Base-by-base conservation (phyloP, 2,797 vertebrate species). In the Crocodylus rhombifer region DNA sequence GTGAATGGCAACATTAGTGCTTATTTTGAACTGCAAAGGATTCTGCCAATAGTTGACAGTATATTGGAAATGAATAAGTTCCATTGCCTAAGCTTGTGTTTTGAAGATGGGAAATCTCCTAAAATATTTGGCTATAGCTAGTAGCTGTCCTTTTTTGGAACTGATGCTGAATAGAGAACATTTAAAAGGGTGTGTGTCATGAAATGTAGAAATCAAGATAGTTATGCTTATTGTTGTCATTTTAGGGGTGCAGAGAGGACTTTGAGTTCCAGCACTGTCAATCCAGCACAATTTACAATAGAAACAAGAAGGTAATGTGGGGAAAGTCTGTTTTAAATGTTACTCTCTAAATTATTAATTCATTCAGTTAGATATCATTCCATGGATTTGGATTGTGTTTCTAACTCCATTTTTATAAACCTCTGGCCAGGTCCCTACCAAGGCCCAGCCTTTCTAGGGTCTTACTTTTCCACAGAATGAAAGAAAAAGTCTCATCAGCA, bases 71-170 rank as follows among this genome's bases (percentile, higher is more conserved):
- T 79, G 1, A 89, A 77, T 91, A 16, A 15, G n/a, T 84, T 87
- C 82, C 86, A 73, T 90, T 82, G 74, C 76, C 36, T n/a, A 87
- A 86, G 83, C 88, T 93, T 88, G 65, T 36, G 8, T 91, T 93
- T 88, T 89, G 75, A 84, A 88, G 82, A 84, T 9, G 81, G 51
- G 86, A 91, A 94, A 7, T 60, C 55, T 88, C 77, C 67, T 4
- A 60, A 86, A 82, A 87, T 42, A 91, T 95, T 82, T 91, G 86
- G 89, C 95, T 92, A 64, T 62, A 87, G 74, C 93, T 93, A 96
- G 42, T 75, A 82, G 5, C 42, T 95, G n/a, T 94, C 76, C 71
- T 86, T 92, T 42, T 92, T 77, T 93, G 85, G 89, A 95, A 91
- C 33, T 30, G 28, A 67, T 91, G 75, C 79, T 65, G 58, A 86